Base-by-base conservation (phyloP, 2,797 vertebrate species). In the Hoplostethus mediterraneus region DNA sequence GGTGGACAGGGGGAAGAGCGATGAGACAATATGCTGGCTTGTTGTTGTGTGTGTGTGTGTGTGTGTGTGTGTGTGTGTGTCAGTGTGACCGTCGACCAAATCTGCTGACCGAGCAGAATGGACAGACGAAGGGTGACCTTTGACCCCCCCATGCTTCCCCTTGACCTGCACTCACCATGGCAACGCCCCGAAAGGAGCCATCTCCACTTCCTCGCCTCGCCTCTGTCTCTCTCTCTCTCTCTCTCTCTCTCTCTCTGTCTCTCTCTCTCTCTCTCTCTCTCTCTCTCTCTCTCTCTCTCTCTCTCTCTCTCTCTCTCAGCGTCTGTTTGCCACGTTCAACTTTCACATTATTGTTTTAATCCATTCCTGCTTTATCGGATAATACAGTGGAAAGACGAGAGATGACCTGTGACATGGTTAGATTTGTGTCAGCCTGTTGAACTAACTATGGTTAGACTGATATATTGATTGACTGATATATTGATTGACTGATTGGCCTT, bases 121-220 rank as follows among this genome's bases (percentile, higher is more conserved):
- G 71, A 87, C 76, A 51, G 72, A 76, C 52, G 13, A 82, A 77
- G 56, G 10, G 10, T n/a, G 84, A 74, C 85, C 86, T 84, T 67
- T 84, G 74, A 77, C 69, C 21, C 21, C 21, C 42, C n/a, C 42
- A 31, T 8, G n/a, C 73, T 68, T 63, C 5, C 75, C 73, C 66
- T 49, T 57, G 74, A 80, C 80, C 69, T 73, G 42, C 31, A 48
- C 17, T 90, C 58, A 63, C 86, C 73, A 82, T 59, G 58, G 78
- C 79, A 82, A 89, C 72, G 9, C 63, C 57, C 63, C 57, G 30
- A 77, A 85, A 83, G 75, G 69, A 87, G 83, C 73, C 71, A 64
- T 79, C 56, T 65, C 71, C 31, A 68, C 65, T 86, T 87, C 85
- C 81, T 81, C 0, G 36, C 10, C 33, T 44, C 70, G 67, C 21